Evolutionary conservation across 2,113 vertebrate genomes (phyloP), one percentile per base, ranked within the genome.

Genomic region (Oxyura jamaicensis): DNA sequence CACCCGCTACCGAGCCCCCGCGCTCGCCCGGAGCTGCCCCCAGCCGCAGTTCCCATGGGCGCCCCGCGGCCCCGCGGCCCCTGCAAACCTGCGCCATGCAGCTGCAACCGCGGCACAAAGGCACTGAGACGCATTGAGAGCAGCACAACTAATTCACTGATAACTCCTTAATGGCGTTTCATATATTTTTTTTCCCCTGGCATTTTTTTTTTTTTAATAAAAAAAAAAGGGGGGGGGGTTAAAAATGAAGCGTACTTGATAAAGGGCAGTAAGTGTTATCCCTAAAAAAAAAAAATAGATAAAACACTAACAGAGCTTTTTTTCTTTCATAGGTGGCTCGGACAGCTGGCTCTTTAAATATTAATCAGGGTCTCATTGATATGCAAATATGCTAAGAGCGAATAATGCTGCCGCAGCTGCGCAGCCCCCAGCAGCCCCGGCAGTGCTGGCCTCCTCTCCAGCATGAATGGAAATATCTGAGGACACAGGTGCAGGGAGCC

Each of bases 271-370:
- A 81, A 96, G 94, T 95, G 96, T 93, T 91, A 92, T 81, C 92
- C 83, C 79, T 52, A 50, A 81, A 48, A 77, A 82, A 92, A 80
- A 87, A 35, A 23, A 44, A 53, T 3, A 81, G 60, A 77, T 56
- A 79, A 71, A 56, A 86, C 60, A 71, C 71, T 76, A 91, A 98
- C 96, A 97, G 96, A 87, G 97, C 94, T 55, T 73, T 93, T 96
- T 96, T 96, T 97, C 93, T 97, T 94, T 63, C 79, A 35, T 95
- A 90, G 92, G 89, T 90, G 96, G 96, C 78, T 88, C 13, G 55
- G 97, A 95, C 98, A 98, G 98, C 98, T 98, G 98, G 96, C 97
- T 96, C 97, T 97, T 97, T 98, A 97, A 98, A 98, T 98, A 97
- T 98, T 96, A 98, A 98, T 98, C 97, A 97, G 96, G 28, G 96